These are phyloP conservation scores for Mus minutoides DNA, from an alignment of 2,797 vertebrate genomes.

Conservation along the genomic window DNA sequence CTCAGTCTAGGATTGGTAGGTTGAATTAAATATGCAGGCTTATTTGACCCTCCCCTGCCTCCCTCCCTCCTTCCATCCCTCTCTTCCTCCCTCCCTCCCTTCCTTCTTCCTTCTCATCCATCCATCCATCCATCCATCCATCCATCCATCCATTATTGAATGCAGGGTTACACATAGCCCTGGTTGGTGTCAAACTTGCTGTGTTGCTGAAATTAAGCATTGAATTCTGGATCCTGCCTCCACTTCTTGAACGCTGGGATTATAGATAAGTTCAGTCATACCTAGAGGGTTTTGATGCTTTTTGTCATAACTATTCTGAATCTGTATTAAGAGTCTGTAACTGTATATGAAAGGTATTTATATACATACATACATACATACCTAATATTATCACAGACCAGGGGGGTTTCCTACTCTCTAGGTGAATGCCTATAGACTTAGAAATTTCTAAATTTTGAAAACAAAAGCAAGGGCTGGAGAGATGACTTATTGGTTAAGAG, in stretches of 20 bases:
- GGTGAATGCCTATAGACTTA: constrained; percentile 18
- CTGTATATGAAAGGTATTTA: constrained; percentile 17
- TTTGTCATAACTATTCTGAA: constrained; percentile 27
- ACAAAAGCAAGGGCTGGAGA: not conserved
- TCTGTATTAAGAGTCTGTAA: not conserved
- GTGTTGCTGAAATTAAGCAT: not conserved
- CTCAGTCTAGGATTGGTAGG: not conserved
- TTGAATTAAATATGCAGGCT: not conserved
- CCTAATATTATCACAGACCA: constrained; percentile 9
- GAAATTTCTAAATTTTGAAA: constrained; percentile 43
- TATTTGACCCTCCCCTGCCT: not conserved
- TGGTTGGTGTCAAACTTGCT: not conserved
- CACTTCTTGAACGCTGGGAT: not conserved
- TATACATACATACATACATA: not conserved
- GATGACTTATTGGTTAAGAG: no score
- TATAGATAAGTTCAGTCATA: not conserved
- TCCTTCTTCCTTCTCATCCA: no score
- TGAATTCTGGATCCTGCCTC: not conserved
- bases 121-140: not conserved
- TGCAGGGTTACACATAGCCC: not conserved
- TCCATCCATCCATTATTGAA: not conserved
- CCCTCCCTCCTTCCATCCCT: not conserved
- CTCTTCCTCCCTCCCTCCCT: not conserved
- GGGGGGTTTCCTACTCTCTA: constrained; percentile 1
- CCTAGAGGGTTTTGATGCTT: not conserved